Base-by-base conservation (phyloP, 2,888 invertebrate genomes). In the Lasioglossum leucozonium region DNA sequence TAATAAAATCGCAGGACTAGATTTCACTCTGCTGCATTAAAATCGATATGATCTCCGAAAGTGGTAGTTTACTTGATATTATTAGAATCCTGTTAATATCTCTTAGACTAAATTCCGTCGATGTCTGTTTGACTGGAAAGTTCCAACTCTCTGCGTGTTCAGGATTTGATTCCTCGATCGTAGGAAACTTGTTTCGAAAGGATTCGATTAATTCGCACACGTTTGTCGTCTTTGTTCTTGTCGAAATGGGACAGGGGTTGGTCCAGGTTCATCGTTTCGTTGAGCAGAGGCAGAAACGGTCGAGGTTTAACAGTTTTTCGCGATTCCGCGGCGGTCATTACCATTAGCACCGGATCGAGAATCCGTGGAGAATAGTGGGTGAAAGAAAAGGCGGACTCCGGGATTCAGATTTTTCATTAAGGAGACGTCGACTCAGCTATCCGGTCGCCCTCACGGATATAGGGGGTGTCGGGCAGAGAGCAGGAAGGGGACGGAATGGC, bases 361-460 rank as follows among this genome's bases (percentile, higher is more conserved):
- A 91, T 91, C 87, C 87, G 84, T 72, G 81, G 79, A 86, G 87
- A 85, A 77, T 81, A 86, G 83, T 78, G 77, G 84, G 86, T 75
- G 84, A 88, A 88, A 90, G 89, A 90, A 90, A 87, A 87, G 87
- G 86, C 86, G 86, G 82, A 84, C 89, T 91, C 84, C 65, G 90
- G 92, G 93, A 93, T 93, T 92, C 92, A 93, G 93, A 94, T 95
- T 95, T 95, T 95, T 95, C 94, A 95, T 95, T 95, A 95, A 94
- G 93, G 93, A 93, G 94, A 93, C 94, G 94, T 94, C 93, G 94
- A 94, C 94, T 94, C 94, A 94, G 94, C 94, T 94, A 93, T 94
- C 93, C 93, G 90, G 84, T 80, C 88, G 87, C 88, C 88, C 85
- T 87, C 88, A 85, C 82, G 84, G 86, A 87, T 84, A 85, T 77